phyloP scores from a whole-genome alignment of 2,113 vertebrate genomes.

The Centrocercus urophasianus region DNA sequence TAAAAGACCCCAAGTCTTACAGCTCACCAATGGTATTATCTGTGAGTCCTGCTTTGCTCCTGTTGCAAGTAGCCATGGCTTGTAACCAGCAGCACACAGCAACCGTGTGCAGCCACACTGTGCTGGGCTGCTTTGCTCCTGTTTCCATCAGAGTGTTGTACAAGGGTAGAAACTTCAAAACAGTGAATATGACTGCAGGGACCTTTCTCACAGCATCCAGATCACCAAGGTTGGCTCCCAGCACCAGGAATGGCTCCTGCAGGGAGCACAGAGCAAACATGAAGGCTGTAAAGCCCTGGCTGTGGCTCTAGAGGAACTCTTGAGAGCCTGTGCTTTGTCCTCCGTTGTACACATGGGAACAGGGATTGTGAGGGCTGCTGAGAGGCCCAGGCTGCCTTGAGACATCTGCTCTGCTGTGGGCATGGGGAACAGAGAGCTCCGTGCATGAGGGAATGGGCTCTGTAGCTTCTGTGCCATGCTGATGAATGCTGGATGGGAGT shows the following conservation, averaged over 20 bases:
- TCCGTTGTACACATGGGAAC: not conserved
- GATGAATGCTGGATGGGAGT: not conserved
- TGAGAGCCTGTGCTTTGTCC: not conserved
- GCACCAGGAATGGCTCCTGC: not conserved
- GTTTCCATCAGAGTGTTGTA: not conserved
- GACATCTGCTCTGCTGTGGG: not conserved
- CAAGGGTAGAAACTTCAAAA: fast-evolving
- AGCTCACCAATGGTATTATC: not conserved
- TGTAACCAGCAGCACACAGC: not conserved
- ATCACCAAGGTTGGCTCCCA: not conserved
- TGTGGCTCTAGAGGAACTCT: not conserved
- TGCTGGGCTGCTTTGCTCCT: not conserved
- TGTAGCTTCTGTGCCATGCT: not conserved
- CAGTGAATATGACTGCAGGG: fast-evolving
- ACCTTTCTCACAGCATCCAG: not conserved
- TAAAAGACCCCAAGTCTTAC: not conserved
- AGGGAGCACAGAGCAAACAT: not conserved
- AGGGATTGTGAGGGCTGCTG: not conserved
- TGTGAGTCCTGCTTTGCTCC: not conserved
- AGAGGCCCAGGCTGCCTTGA: not conserved
- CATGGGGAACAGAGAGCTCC: not conserved
- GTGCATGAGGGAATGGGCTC: not conserved
- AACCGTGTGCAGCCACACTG: not conserved
- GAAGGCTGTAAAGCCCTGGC: not conserved
- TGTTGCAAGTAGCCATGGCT: not conserved